Evolutionary conservation across 2,113 vertebrate species (phyloP).

Genomic region (Sceloporus undulatus): DNA sequence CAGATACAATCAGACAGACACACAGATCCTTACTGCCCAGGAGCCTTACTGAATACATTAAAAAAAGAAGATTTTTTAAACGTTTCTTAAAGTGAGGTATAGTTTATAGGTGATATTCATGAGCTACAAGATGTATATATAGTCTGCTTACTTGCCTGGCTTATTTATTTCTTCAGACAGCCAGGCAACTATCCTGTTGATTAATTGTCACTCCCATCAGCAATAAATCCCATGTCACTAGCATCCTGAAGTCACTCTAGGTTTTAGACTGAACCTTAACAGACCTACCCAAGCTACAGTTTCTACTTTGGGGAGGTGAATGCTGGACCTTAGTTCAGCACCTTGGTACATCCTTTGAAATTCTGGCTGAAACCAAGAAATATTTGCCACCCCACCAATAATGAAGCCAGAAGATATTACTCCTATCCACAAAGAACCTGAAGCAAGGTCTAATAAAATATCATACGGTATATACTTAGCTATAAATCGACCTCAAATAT

Average conservation of each 20-base stretch:
- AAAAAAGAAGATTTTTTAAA: not conserved
- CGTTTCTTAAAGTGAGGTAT: not conserved
- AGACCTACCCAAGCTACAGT: no score
- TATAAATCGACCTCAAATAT: no score
- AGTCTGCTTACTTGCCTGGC: not conserved
- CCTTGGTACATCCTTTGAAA: no score
- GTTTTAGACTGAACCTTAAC: no score
- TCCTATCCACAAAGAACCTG: no score
- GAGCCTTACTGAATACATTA: not conserved
- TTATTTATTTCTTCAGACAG: not conserved
- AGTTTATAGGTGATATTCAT: not conserved
- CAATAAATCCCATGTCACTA: no score
- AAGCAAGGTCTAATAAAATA: no score
- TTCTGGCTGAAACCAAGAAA: no score
- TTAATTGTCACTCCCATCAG: not conserved
- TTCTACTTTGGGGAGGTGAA: no score
- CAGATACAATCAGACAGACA: not conserved
- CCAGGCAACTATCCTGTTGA: not conserved
- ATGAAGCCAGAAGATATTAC: not conserved
- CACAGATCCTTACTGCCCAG: slow-evolving; percentile 16
- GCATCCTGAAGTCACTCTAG: no score
- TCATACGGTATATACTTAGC: no score
- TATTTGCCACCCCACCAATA: not conserved
- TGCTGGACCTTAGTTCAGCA: no score
- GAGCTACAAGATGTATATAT: not conserved